Percentiles rank a stretch among this genome's conserved stretches.
These are phyloP conservation scores for Protosalanx chinensis DNA, from an alignment of 2,797 vertebrate genomes.

Conservation along the genomic window DNA sequence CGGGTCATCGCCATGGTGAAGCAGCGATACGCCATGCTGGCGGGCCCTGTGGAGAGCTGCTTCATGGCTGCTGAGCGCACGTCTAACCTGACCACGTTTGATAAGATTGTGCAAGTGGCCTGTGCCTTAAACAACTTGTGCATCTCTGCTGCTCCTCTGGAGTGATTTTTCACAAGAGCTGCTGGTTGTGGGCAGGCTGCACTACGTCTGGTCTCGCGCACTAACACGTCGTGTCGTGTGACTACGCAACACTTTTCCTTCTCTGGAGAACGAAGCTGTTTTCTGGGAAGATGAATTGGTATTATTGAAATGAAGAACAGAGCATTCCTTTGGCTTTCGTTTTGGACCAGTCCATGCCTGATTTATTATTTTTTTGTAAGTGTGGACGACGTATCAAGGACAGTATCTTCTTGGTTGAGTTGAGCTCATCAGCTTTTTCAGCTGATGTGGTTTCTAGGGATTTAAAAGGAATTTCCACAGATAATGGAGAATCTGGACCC, in stretches of 20 bases:
- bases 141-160: conserved; percentile 73
- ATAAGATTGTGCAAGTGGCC: conserved; percentile 76
- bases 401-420: conserved; percentile 13
- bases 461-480: background rate
- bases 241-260: conserved; percentile 1
- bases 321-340: background rate
- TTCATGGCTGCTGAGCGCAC: conserved; percentile 65
- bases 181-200: conserved; percentile 16
- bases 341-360: background rate
- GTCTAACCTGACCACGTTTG: conserved; percentile 71
- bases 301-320: background rate
- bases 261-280: background rate
- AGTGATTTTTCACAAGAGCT: conserved; percentile 51
- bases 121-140: conserved; percentile 82
- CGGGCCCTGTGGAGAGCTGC: conserved; percentile 71
- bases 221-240: conserved; percentile 2
- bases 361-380: background rate
- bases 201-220: conserved; percentile 8
- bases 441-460: conserved; percentile 13
- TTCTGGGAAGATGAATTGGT: background rate
- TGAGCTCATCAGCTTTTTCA: background rate
- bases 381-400: background rate
- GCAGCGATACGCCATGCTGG: conserved; percentile 71
- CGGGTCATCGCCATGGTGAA: conserved; percentile 72
- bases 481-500: conserved; percentile 3